phyloP scores from a whole-genome alignment of 1,140 invertebrate genomes.

The Harlomillsia oculata region DNA sequence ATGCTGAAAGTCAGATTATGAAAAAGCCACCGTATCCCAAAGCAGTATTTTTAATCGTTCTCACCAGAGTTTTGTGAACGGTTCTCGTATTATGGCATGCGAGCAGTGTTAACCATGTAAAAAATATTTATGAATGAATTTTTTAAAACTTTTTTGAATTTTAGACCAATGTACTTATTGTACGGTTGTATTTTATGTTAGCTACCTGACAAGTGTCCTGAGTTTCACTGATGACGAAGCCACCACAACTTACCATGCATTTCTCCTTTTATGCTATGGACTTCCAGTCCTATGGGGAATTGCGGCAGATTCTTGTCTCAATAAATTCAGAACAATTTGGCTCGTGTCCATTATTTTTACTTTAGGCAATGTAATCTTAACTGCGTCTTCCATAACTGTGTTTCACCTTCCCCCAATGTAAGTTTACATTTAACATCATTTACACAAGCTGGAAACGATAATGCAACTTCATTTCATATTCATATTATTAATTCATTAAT shows the following conservation, averaged over 20 bases:
- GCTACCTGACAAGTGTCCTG: constrained; percentile 63
- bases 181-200: too few species aligned
- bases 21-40: constrained; percentile 72
- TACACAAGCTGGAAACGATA: too few species aligned
- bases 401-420: constrained; percentile 30
- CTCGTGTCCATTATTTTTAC: constrained; percentile 45
- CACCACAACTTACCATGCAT: constrained; percentile 73
- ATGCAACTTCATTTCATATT: too few species aligned
- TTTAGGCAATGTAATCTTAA: constrained; percentile 45
- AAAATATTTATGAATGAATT: too few species aligned
- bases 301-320: constrained; percentile 52
- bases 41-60: constrained; percentile 83
- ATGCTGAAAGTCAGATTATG: neutral
- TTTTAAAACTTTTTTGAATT: too few species aligned
- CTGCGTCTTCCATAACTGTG: constrained; percentile 39
- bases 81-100: constrained; percentile 92
- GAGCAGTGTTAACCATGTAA: constrained; percentile 77
- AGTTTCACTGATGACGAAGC: constrained; percentile 54
- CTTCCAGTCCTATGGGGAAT: constrained; percentile 78
- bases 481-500: too few species aligned
- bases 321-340: constrained; percentile 40
- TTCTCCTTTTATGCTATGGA: constrained; percentile 72
- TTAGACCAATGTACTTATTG: too few species aligned
- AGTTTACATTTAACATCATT: too few species aligned
- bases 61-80: constrained; percentile 94